Percentiles rank a stretch among this genome's conserved stretches.
Conservation (phyloP, 2,888 invertebrate species). For the Phasia obesa region DNA sequence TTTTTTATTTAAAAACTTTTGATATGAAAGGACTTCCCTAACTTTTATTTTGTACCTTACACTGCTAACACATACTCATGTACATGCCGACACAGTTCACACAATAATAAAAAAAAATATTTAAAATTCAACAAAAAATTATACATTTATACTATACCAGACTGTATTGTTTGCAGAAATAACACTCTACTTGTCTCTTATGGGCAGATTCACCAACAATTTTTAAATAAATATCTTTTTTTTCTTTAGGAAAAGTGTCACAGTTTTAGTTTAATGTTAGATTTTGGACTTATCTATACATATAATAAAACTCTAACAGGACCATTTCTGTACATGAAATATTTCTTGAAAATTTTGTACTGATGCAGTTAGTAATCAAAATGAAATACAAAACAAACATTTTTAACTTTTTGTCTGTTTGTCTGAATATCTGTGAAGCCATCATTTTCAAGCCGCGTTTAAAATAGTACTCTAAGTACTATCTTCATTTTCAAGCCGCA, state of each 20-base stretch:
- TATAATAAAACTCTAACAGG: too few species aligned
- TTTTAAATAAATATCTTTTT: neutral
- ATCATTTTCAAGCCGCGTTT: too few species aligned
- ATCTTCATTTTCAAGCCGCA: too few species aligned
- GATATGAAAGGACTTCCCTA: too few species aligned
- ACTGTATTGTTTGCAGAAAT: slow-evolving; percentile 28
- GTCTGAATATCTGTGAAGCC: too few species aligned
- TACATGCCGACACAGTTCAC: neutral
- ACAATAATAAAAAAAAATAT: slow-evolving; percentile 5
- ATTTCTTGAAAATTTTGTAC: too few species aligned
- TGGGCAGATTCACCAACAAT: slow-evolving; percentile 19
- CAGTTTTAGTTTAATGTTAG: slow-evolving; percentile 41
- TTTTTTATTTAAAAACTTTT: too few species aligned
- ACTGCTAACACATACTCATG: slow-evolving; percentile 2
- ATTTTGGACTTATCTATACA: slow-evolving; percentile 27
- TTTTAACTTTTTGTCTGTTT: too few species aligned
- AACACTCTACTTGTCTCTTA: neutral
- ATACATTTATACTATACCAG: slow-evolving; percentile 1
- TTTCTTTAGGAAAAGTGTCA: slow-evolving; percentile 25
- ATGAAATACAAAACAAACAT: too few species aligned
- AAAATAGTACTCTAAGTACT: too few species aligned
- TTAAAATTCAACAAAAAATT: slow-evolving; percentile 27
- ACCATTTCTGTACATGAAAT: too few species aligned
- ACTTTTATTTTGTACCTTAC: neutral
- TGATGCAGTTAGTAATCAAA: too few species aligned